A percentile compares a stretch with the other conserved stretches of the same genome.
Evolutionary conservation across 1,140 invertebrate species (phyloP).

Genomic region (Neodiprion lecontei): DNA sequence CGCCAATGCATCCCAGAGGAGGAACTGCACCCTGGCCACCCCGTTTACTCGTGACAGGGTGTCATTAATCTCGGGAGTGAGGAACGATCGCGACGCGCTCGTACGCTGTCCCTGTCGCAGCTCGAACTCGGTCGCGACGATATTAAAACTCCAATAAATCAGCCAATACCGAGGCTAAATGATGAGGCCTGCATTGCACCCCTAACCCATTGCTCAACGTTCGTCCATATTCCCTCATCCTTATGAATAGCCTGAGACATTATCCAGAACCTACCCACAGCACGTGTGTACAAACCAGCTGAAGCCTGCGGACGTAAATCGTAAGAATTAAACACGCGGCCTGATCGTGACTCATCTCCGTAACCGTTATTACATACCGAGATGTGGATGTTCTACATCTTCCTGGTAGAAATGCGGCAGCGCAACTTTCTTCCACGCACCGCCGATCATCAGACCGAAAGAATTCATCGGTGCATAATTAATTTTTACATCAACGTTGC

Average conservation of each 20-base stretch:
- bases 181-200: too few relatives aligned
- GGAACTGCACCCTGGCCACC: too few relatives aligned
- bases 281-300: background rate
- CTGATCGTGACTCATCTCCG: background rate
- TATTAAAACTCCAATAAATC: conserved; percentile 8
- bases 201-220: background rate
- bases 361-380: background rate
- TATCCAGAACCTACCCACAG: background rate
- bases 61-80: background rate
- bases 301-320: background rate
- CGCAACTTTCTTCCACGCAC: background rate
- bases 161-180: background rate
- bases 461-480: conserved; percentile 15
- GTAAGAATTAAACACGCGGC: background rate
- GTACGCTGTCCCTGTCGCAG: background rate
- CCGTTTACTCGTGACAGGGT: background rate
- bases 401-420: background rate
- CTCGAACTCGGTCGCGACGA: background rate
- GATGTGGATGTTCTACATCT: background rate
- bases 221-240: background rate
- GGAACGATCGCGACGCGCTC: background rate
- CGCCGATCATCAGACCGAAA: conserved; percentile 14
- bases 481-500: conserved; percentile 17
- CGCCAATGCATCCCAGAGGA: too few relatives aligned
- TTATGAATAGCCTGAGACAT: background rate